These are phyloP conservation scores for Sorex maritimensis DNA, from an alignment of 2,797 vertebrate genomes.

Conservation along the genomic window DNA sequence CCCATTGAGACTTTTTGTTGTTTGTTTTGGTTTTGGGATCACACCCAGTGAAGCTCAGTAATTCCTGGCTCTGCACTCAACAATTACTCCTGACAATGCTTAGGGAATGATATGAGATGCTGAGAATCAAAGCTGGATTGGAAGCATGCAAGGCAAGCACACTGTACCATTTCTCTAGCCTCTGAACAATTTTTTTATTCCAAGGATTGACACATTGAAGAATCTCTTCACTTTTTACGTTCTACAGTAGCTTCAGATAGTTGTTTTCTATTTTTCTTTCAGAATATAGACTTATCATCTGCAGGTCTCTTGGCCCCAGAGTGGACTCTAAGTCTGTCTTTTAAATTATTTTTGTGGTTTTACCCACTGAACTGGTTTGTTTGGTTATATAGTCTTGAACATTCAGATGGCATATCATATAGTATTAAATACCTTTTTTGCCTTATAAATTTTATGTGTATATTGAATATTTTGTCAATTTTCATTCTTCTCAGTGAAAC, in stretches of 20 bases:
- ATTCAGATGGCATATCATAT: not conserved
- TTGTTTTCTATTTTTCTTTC: slow-evolving; percentile 36
- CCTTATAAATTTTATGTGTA: slow-evolving; percentile 44
- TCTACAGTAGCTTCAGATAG: not conserved
- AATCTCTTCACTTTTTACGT: not conserved
- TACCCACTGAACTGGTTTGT: slow-evolving; percentile 8
- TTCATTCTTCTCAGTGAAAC: slow-evolving; percentile 47
- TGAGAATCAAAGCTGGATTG: too few relatives aligned
- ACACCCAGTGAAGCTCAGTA: too few relatives aligned
- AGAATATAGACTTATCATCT: slow-evolving; percentile 10
- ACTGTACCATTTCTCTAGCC: too few relatives aligned
- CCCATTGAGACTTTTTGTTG: too few relatives aligned
- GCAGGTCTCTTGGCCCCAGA: not conserved
- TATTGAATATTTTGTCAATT: slow-evolving; percentile 13
- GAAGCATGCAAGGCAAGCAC: too few relatives aligned
- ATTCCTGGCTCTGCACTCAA: too few relatives aligned
- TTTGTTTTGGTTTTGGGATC: too few relatives aligned
- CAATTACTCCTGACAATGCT: too few relatives aligned
- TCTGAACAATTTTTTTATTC: slow-evolving; percentile 7
- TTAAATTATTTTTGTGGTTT: slow-evolving; percentile 18
- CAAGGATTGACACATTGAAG: not conserved
- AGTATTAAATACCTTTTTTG: slow-evolving; percentile 1
- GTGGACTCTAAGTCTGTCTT: not conserved
- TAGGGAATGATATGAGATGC: too few relatives aligned
- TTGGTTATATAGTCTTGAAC: not conserved